These are phyloP conservation scores for Thomomys bottae DNA, from an alignment of 2,113 vertebrate genomes.

Conservation along the genomic window DNA sequence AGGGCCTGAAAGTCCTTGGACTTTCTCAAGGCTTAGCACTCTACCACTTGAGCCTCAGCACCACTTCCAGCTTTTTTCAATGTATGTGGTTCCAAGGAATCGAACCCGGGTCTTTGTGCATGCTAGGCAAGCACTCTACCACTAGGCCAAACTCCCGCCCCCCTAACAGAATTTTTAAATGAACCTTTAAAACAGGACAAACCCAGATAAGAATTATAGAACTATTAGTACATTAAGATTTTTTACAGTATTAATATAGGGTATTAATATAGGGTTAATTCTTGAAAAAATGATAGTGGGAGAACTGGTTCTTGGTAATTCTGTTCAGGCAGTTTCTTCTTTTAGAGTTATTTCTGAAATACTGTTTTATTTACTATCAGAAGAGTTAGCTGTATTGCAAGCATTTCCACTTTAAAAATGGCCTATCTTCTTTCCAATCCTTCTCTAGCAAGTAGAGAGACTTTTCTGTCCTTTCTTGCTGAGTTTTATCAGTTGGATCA, in stretches of 20 bases:
- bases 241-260: background rate
- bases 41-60: too few relatives aligned
- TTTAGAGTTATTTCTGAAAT: constrained; percentile 24
- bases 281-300: background rate
- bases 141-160: too few relatives aligned
- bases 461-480: constrained; percentile 53
- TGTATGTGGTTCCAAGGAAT: too few relatives aligned
- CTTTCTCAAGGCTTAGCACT: too few relatives aligned
- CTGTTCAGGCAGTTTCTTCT: background rate
- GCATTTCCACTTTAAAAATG: constrained; percentile 20
- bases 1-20: too few relatives aligned
- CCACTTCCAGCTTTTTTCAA: too few relatives aligned
- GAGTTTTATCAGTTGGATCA: constrained; percentile 53
- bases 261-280: background rate
- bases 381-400: background rate
- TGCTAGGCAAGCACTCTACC: too few relatives aligned
- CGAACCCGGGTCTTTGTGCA: too few relatives aligned
- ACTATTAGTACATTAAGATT: background rate
- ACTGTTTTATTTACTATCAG: background rate
- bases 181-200: constrained; percentile 5
- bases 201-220: background rate
- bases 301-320: constrained; percentile 1
- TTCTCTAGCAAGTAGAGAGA: constrained; percentile 28
- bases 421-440: constrained; percentile 1
- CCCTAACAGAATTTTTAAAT: constrained; percentile 31